A percentile compares a stretch with the other conserved stretches of the same genome.
These are phyloP conservation scores for Centrocercus urophasianus DNA, from an alignment of 2,113 vertebrate genomes.

Conservation along the genomic window DNA sequence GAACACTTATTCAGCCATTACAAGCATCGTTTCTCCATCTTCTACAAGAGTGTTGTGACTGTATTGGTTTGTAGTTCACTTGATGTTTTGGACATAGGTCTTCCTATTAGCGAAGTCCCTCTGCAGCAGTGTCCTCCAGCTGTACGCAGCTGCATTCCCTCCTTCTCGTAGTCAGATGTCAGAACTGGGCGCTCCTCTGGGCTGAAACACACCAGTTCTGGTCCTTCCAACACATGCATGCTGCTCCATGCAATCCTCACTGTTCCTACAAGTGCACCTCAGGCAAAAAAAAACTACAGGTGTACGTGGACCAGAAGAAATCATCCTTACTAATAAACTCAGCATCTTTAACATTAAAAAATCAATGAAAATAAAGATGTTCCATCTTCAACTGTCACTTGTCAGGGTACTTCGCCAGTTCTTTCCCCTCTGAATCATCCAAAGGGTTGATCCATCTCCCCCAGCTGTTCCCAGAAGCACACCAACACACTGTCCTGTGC, in stretches of 20 bases:
- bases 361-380: neutral
- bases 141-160: neutral
- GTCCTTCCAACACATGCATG: neutral
- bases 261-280: accelerated
- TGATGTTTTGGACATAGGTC: neutral
- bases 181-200: neutral
- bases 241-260: accelerated
- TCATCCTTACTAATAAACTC: neutral
- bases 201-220: neutral
- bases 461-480: neutral
- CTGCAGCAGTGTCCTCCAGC: neutral
- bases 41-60: neutral
- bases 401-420: neutral
- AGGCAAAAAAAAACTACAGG: neutral
- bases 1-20: accelerated
- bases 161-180: neutral
- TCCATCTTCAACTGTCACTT: neutral
- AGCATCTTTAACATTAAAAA: neutral
- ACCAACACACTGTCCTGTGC: neutral
- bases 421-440: neutral
- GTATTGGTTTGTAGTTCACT: neutral
- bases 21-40: neutral
- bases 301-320: neutral
- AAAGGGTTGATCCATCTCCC: neutral
- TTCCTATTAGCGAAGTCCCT: neutral